These are phyloP conservation scores for Drosophila truncata DNA, from an alignment of 1,140 invertebrate species.

Conservation along the genomic window DNA sequence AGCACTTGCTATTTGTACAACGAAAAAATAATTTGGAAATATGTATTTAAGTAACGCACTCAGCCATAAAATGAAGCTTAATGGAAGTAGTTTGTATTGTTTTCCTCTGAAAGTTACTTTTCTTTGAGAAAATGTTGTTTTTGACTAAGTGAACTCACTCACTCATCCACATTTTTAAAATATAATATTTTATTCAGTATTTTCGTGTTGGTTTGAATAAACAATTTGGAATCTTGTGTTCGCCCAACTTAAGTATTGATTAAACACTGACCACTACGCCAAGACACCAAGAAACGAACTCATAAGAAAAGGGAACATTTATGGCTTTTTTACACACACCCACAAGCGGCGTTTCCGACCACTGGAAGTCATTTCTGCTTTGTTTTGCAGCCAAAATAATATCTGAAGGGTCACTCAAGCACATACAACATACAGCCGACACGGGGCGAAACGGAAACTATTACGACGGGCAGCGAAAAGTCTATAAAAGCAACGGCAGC, in stretches of 20 bases:
- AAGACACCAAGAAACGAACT: neutral
- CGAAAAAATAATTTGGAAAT: conserved; percentile 14
- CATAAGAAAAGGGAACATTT: conserved; percentile 21
- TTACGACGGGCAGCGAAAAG: conserved; percentile 61
- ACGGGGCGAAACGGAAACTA: conserved; percentile 44
- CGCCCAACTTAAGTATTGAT: conserved; percentile 29
- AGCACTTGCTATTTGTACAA: conserved; percentile 13
- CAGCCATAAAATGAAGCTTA: neutral
- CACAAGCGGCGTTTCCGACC: conserved; percentile 16
- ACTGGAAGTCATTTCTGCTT: conserved; percentile 42
- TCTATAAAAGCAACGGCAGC: conserved; percentile 74
- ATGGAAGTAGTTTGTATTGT: conserved; percentile 3
- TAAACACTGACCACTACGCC: conserved; percentile 7
- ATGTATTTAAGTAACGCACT: conserved; percentile 9
- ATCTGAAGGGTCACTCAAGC: conserved; percentile 52
- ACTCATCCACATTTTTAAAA: neutral
- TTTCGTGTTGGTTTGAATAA: neutral
- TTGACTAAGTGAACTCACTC: neutral
- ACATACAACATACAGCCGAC: conserved; percentile 15
- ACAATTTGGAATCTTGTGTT: neutral
- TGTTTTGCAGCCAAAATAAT: conserved; percentile 61
- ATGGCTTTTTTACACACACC: conserved; percentile 34
- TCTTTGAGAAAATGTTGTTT: neutral
- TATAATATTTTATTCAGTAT: neutral
- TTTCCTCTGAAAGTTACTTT: neutral